These are phyloP conservation scores for Hetaerina americana DNA, from an alignment of 1,140 invertebrate genomes.

Conservation along the genomic window DNA sequence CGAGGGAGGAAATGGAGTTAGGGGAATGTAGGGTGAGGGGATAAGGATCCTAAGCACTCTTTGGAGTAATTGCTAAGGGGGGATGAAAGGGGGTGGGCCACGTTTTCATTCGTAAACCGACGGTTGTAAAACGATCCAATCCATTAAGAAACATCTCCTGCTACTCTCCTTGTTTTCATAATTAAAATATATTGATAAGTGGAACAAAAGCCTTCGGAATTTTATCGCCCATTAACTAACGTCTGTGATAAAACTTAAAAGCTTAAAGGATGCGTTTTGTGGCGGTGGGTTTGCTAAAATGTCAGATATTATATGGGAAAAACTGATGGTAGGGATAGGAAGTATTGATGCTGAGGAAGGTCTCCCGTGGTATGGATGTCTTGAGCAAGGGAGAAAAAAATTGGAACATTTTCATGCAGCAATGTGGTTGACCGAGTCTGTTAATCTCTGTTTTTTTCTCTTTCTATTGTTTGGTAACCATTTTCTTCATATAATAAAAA, in stretches of 20 bases:
- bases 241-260: not conserved
- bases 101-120: not conserved
- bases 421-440: no score
- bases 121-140: not conserved
- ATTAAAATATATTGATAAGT: conserved; percentile 1
- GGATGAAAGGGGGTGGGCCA: not conserved
- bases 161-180: not conserved
- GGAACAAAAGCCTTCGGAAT: not conserved
- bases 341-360: no score
- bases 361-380: no score
- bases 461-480: no score
- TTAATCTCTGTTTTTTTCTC: no score
- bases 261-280: not conserved
- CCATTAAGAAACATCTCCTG: not conserved
- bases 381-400: no score
- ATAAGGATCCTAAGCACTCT: not conserved
- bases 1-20: no score
- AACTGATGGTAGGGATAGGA: no score
- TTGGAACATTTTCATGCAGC: no score
- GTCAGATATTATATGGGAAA: no score
- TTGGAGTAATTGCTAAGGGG: not conserved
- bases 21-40: not conserved
- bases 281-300: no score
- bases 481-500: no score
- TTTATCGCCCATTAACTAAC: not conserved